Percentiles rank a stretch among this genome's conserved stretches.
Conservation (phyloP, 1,140 invertebrate genomes). For the Dendrolimus kikuchii region DNA sequence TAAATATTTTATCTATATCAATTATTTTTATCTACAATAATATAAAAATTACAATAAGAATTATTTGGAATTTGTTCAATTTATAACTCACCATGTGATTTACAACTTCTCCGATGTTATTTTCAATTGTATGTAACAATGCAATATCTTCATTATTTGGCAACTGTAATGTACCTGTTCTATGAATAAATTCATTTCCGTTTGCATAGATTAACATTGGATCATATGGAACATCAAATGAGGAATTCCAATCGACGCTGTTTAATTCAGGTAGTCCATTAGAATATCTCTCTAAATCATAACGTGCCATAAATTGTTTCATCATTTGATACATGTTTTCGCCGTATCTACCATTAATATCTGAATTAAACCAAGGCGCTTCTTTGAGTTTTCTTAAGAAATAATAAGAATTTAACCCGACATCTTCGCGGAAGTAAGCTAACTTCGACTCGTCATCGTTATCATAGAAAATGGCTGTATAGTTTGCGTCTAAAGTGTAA, state of each 20-base stretch:
- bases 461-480: conserved; percentile 39
- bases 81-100: conserved; percentile 42
- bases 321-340: conserved; percentile 43
- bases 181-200: conserved; percentile 40
- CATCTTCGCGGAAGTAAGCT: conserved; percentile 56
- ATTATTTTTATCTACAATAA: conserved; percentile 2
- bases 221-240: conserved; percentile 35
- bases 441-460: conserved; percentile 41
- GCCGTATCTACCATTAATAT: conserved; percentile 25
- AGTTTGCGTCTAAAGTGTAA: conserved; percentile 50
- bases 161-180: conserved; percentile 4
- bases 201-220: conserved; percentile 59
- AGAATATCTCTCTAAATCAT: conserved; percentile 58
- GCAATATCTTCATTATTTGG: conserved; percentile 23
- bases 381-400: conserved; percentile 42
- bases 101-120: conserved; percentile 35
- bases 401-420: conserved; percentile 57
- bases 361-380: conserved; percentile 29
- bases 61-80: not conserved
- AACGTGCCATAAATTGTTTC: conserved; percentile 50
- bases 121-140: conserved; percentile 48
- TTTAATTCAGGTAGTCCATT: conserved; percentile 44
- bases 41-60: not conserved
- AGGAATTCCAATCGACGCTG: conserved; percentile 38
- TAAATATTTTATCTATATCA: conserved; percentile 31